phyloP scores from a whole-genome alignment of 2,888 invertebrate genomes.

The Brassicogethes aeneus region DNA sequence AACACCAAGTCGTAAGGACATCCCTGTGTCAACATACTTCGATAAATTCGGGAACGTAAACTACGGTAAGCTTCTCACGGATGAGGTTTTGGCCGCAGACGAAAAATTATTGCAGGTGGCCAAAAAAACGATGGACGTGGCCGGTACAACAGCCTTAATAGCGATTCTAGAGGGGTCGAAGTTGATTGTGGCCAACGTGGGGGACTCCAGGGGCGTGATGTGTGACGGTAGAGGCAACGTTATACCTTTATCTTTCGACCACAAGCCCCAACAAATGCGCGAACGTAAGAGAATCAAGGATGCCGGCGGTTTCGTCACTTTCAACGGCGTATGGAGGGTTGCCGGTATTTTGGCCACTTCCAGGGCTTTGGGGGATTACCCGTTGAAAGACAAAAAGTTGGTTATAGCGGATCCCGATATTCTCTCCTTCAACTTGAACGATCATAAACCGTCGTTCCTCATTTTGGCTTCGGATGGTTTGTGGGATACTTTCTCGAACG shows the following conservation, averaged over 20 bases:
- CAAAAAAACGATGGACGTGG: constrained; percentile 65
- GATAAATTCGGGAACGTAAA: constrained; percentile 65
- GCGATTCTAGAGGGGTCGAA: constrained; percentile 76
- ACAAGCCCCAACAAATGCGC: constrained; percentile 93
- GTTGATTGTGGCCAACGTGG: constrained; percentile 90
- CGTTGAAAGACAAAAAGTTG: constrained; percentile 85
- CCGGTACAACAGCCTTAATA: constrained; percentile 87
- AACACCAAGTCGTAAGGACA: constrained; percentile 42
- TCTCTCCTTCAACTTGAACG: constrained; percentile 77
- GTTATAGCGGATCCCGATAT: constrained; percentile 96
- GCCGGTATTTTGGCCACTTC: constrained; percentile 93
- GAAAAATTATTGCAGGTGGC: constrained; percentile 72
- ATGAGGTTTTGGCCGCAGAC: constrained; percentile 82
- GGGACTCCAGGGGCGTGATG: constrained; percentile 94
- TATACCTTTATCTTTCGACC: constrained; percentile 89
- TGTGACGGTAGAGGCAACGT: constrained; percentile 85
- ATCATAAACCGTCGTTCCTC: constrained; percentile 81
- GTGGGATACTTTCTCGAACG: constrained; percentile 94
- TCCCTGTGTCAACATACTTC: constrained; percentile 56
- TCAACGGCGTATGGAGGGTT: constrained; percentile 94
- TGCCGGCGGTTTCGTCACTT: constrained; percentile 91
- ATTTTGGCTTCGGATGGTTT: constrained; percentile 92
- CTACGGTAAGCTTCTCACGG: constrained; percentile 72
- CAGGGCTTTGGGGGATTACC: constrained; percentile 90
- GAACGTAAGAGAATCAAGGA: constrained; percentile 88